Percentiles rank a stretch among this genome's conserved stretches.
Conservation (phyloP, 2,797 vertebrate species). For the Pampus argenteus region DNA sequence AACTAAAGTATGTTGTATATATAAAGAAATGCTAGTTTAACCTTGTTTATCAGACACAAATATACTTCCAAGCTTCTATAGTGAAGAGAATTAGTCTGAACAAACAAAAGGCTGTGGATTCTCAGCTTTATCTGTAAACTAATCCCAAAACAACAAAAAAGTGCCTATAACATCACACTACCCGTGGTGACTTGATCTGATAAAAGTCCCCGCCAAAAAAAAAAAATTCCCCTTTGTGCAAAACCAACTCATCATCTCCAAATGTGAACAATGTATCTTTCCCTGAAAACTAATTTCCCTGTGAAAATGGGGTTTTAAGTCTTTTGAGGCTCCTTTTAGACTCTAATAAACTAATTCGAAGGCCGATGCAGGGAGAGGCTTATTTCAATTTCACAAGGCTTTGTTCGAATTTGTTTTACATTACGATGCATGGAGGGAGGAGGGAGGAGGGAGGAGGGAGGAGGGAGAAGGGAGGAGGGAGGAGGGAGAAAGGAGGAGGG, state of each 20-base stretch:
- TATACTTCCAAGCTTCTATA: constrained; percentile 28
- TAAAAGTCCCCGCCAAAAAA: constrained; percentile 62
- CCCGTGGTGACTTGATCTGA: constrained; percentile 71
- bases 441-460: neutral
- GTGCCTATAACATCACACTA: constrained; percentile 42
- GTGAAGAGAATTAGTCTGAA: constrained; percentile 45
- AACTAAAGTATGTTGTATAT: neutral
- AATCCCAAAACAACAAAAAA: constrained; percentile 65
- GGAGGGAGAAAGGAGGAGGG: neutral
- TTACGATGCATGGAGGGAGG: constrained; percentile 67
- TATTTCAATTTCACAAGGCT: constrained; percentile 80
- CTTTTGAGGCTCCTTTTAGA: constrained; percentile 79
- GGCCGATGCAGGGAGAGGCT: constrained; percentile 61
- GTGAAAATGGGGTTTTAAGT: constrained; percentile 81
- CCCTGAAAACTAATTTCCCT: constrained; percentile 80
- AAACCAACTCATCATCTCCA: constrained; percentile 73
- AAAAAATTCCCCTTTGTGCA: constrained; percentile 64
- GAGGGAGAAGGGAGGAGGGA: too few species aligned
- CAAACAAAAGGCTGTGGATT: constrained; percentile 58
- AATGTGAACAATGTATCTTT: constrained; percentile 74
- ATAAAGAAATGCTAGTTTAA: constrained; percentile 20
- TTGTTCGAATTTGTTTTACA: constrained; percentile 83
- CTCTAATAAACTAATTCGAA: constrained; percentile 82
- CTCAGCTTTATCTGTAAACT: constrained; percentile 59
- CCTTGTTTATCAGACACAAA: constrained; percentile 13